A percentile compares a stretch with the other conserved stretches of the same genome.
phyloP scores from a whole-genome alignment of 2,888 invertebrate genomes.

The Sesamia inferens region DNA sequence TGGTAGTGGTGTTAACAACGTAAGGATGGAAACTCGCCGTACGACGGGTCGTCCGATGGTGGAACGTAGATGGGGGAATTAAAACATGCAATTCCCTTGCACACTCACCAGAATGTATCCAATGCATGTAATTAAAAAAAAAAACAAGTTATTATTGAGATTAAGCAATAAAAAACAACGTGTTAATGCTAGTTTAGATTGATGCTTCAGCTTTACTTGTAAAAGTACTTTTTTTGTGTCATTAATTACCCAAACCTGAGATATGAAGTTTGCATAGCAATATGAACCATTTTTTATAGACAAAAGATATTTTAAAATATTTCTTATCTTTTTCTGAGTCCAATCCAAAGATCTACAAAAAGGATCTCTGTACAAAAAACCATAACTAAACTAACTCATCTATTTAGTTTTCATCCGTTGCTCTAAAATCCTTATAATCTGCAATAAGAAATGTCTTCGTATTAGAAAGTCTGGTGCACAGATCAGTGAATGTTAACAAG shows the following conservation, averaged over 20 bases:
- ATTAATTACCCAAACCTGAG: not conserved
- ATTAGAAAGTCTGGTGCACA: constrained; percentile 32
- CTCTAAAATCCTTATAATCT: not conserved
- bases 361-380: not conserved
- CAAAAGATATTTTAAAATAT: not conserved
- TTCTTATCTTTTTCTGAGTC: not conserved
- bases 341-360: not conserved
- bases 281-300: not conserved
- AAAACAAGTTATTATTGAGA: too few species aligned
- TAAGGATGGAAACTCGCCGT: too few species aligned
- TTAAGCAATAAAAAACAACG: not conserved
- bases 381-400: not conserved
- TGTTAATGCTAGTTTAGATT: not conserved
- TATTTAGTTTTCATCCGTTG: not conserved
- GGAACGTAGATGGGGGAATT: too few species aligned
- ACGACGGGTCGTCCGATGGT: too few species aligned
- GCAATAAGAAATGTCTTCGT: not conserved
- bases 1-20: too few species aligned
- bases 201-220: not conserved
- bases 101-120: too few species aligned
- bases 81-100: too few species aligned
- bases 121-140: too few species aligned
- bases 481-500: constrained; percentile 34
- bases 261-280: not conserved
- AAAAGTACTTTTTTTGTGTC: too few species aligned